Conservation (phyloP, 2,888 invertebrate genomes). For the Oconnorella tubifera region DNA sequence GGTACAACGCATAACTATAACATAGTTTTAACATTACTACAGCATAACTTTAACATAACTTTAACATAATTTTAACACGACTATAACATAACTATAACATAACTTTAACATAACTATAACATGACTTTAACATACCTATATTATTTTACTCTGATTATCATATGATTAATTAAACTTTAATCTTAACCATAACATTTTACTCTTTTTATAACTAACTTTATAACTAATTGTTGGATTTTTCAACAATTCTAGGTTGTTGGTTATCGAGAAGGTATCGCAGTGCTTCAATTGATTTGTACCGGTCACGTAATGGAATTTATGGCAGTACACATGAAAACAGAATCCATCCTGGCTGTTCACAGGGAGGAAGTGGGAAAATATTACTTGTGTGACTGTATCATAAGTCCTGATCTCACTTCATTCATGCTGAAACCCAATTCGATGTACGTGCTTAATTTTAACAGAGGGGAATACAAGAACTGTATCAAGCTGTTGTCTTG, state of each 20-base stretch:
- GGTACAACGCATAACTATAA: too few relatives aligned
- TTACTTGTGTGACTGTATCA: conserved; percentile 39
- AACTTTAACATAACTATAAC: too few relatives aligned
- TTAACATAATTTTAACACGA: too few relatives aligned
- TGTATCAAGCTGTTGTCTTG: conserved; percentile 36
- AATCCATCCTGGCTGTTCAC: conserved; percentile 34
- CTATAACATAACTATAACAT: too few relatives aligned
- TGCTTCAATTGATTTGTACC: conserved; percentile 30
- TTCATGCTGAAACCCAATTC: conserved; percentile 39
- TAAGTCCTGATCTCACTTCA: conserved; percentile 37
- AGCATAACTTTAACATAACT: too few relatives aligned
- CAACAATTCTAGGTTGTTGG: conserved; percentile 38
- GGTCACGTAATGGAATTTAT: conserved; percentile 35
- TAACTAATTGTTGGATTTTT: too few relatives aligned
- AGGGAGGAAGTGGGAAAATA: conserved; percentile 32
- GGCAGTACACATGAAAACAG: conserved; percentile 39
- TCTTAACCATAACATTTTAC: too few relatives aligned
- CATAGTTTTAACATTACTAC: too few relatives aligned
- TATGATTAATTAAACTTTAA: too few relatives aligned
- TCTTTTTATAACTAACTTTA: too few relatives aligned
- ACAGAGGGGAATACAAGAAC: conserved; percentile 36
- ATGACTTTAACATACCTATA: too few relatives aligned
- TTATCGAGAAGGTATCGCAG: conserved; percentile 36
- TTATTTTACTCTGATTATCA: too few relatives aligned
- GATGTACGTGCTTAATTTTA: conserved; percentile 39